Conservation (phyloP, 2,797 vertebrate genomes). For the Sebastes itinus region DNA sequence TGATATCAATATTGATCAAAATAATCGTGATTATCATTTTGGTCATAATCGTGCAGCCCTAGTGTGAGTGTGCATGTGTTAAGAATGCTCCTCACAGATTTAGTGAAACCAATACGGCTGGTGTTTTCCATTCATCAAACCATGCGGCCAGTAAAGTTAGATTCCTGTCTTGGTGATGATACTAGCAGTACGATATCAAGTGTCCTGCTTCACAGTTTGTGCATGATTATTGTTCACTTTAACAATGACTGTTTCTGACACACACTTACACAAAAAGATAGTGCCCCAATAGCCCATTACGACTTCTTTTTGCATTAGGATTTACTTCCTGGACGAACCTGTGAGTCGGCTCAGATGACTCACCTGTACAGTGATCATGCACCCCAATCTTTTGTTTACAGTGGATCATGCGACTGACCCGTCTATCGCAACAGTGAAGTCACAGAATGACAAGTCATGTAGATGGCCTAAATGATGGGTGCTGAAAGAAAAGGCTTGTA, state of each 20-base stretch:
- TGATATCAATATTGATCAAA: no score
- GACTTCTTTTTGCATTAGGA: neutral
- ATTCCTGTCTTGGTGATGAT: neutral
- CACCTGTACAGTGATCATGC: neutral
- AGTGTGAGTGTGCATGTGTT: neutral
- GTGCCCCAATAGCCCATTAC: neutral
- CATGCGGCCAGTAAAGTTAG: neutral
- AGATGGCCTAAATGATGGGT: slow-evolving; percentile 9
- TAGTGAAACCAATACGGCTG: neutral
- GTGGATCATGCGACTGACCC: neutral
- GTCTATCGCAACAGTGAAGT: neutral
- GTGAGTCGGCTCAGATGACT: neutral
- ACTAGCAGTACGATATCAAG: neutral
- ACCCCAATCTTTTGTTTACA: neutral
- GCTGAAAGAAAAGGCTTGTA: neutral
- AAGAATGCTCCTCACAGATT: neutral
- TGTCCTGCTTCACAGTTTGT: neutral
- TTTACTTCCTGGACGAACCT: neutral
- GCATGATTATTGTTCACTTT: neutral
- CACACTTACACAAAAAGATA: neutral
- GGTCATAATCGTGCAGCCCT: no score
- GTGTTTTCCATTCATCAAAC: neutral
- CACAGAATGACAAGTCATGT: neutral
- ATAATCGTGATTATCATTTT: no score
- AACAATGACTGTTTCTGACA: neutral